Evolutionary conservation across 2,888 invertebrate genomes (phyloP).

Genomic region (Drosophila rubida): DNA sequence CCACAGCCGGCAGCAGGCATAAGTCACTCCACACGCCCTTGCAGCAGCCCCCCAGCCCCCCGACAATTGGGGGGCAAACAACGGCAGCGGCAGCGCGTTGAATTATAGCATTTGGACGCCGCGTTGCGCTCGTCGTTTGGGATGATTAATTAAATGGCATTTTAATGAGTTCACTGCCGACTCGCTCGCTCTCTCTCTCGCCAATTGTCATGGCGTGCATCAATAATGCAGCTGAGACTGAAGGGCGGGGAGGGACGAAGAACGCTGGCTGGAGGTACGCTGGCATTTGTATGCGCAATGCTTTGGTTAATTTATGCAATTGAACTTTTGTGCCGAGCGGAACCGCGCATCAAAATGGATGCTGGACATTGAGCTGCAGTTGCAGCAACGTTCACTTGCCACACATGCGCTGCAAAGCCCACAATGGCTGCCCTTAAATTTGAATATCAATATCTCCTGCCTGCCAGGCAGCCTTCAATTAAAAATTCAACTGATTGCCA

Average conservation of each 20-base stretch:
- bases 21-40: background rate
- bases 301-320: slow-evolving; percentile 78
- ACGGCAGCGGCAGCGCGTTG: slow-evolving; percentile 55
- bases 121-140: slow-evolving; percentile 47
- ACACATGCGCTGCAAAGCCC: no score
- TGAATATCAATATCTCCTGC: no score
- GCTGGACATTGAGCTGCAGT: background rate
- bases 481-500: no score
- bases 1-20: slow-evolving; percentile 18
- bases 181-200: background rate
- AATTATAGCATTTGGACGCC: slow-evolving; percentile 77
- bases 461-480: no score
- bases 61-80: slow-evolving; percentile 52
- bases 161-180: slow-evolving; percentile 80
- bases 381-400: background rate
- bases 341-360: slow-evolving; percentile 19
- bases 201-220: slow-evolving; percentile 69
- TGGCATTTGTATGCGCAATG: slow-evolving; percentile 38
- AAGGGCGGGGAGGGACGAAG: slow-evolving; percentile 5
- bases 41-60: background rate
- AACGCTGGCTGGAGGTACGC: slow-evolving; percentile 37
- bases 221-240: slow-evolving; percentile 50
- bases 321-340: slow-evolving; percentile 63
- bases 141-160: slow-evolving; percentile 83
- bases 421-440: no score